These are phyloP conservation scores for Mastacembelus armatus DNA, from an alignment of 2,797 vertebrate genomes.

Conservation along the genomic window DNA sequence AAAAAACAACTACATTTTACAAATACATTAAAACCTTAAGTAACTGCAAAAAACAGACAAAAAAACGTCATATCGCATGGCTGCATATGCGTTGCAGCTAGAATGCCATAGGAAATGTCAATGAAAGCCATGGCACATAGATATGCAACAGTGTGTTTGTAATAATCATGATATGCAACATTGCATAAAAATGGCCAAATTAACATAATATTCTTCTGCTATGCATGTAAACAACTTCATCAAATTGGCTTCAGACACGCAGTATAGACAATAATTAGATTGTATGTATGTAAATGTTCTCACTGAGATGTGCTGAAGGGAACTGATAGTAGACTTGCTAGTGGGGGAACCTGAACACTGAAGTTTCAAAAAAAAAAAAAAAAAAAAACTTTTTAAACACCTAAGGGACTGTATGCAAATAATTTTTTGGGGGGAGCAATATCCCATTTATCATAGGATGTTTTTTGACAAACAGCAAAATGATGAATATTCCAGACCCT, in stretches of 20 bases:
- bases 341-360: background rate
- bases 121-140: background rate
- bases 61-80: background rate
- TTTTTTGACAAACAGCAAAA: background rate
- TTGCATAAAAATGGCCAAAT: conserved; percentile 26
- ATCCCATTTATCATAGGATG: background rate
- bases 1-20: too few species aligned
- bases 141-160: conserved; percentile 4
- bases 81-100: background rate
- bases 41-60: conserved; percentile 11
- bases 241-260: conserved; percentile 8
- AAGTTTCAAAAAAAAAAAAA: background rate
- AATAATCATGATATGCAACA: too few species aligned
- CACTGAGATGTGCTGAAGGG: conserved; percentile 26
- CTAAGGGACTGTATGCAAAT: background rate
- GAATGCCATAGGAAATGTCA: too few species aligned
- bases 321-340: conserved; percentile 13
- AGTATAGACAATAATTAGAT: conserved; percentile 38
- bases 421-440: background rate
- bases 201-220: conserved; percentile 27
- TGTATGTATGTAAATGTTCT: conserved; percentile 29
- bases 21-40: conserved; percentile 8
- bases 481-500: conserved; percentile 4
- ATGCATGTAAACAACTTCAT: conserved; percentile 44
- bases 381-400: background rate